These are phyloP conservation scores for Oeneis ivallda DNA, from an alignment of 2,888 invertebrate species.

Conservation along the genomic window DNA sequence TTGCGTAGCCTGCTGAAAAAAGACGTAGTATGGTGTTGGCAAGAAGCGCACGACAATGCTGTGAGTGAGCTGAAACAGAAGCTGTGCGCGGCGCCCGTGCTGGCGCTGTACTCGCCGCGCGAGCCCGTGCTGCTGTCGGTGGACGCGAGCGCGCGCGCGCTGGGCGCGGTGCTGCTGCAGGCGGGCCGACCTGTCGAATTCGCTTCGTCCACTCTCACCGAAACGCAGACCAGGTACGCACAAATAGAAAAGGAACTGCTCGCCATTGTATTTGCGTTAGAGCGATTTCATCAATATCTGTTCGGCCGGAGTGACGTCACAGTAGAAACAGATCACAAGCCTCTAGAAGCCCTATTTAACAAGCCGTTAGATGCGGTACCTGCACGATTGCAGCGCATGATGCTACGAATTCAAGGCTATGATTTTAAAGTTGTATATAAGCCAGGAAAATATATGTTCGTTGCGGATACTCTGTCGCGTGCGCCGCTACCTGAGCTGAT, in stretches of 20 bases:
- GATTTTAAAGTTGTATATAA: slow-evolving; percentile 40
- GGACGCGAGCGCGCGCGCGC: not conserved
- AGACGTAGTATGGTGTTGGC: too few relatives aligned
- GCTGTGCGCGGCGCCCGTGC: too few relatives aligned
- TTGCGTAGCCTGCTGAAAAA: too few relatives aligned
- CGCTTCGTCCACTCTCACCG: not conserved
- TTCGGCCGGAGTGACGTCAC: too few relatives aligned
- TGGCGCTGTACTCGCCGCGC: too few relatives aligned
- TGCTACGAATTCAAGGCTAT: slow-evolving; percentile 42
- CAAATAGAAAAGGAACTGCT: not conserved
- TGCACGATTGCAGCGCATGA: slow-evolving; percentile 42
- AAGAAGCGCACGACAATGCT: too few relatives aligned
- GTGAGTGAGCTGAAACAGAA: too few relatives aligned
- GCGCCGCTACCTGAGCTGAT: slow-evolving; percentile 37
- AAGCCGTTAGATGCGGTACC: slow-evolving; percentile 41
- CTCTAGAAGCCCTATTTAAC: slow-evolving; percentile 43
- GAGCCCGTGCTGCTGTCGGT: too few relatives aligned
- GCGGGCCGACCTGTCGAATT: not conserved
- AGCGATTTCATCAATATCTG: too few relatives aligned
- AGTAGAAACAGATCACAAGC: slow-evolving; percentile 46
- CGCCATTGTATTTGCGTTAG: too few relatives aligned
- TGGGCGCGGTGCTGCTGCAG: too few relatives aligned
- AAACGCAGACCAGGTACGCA: not conserved
- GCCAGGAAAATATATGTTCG: slow-evolving; percentile 45
- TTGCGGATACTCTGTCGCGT: slow-evolving; percentile 43